These are phyloP conservation scores for Isaurus tuberculatus DNA, from an alignment of 92 coral and sea anemone species.

Conservation along the genomic window DNA sequence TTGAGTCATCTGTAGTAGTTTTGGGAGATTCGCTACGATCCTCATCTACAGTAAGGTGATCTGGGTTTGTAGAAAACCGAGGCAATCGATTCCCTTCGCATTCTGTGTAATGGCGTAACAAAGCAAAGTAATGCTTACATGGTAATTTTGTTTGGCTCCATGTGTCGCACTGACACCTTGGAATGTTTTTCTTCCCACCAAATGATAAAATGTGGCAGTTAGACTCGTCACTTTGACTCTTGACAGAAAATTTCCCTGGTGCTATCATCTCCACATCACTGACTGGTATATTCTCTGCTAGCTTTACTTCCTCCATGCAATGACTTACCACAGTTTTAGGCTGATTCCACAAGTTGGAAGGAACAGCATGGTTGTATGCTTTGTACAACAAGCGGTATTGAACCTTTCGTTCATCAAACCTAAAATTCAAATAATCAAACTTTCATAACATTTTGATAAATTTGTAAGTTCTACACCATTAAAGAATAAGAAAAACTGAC, in stretches of 20 bases:
- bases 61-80: too few species aligned
- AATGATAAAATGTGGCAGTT: neutral
- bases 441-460: too few species aligned
- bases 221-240: neutral
- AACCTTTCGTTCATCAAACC: constrained; percentile 22
- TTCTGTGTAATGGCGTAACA: neutral
- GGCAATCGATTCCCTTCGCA: constrained; percentile 16
- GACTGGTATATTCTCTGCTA: constrained; percentile 2
- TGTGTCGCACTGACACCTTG: constrained; percentile 43
- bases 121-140: constrained; percentile 54
- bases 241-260: neutral
- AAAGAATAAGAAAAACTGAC: too few species aligned
- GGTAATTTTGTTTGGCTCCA: constrained; percentile 46
- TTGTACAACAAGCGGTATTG: constrained; percentile 21
- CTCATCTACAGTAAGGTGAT: too few species aligned
- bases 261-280: neutral
- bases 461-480: too few species aligned
- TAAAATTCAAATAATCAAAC: neutral
- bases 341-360: constrained; percentile 6
- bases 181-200: neutral
- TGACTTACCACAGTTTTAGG: constrained; percentile 24
- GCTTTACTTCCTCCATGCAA: neutral
- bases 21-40: too few species aligned
- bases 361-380: constrained; percentile 24
- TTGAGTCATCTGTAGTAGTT: too few species aligned